These are phyloP conservation scores for Paedocypris micromegethes DNA, from an alignment of 2,797 vertebrate genomes.

Conservation along the genomic window DNA sequence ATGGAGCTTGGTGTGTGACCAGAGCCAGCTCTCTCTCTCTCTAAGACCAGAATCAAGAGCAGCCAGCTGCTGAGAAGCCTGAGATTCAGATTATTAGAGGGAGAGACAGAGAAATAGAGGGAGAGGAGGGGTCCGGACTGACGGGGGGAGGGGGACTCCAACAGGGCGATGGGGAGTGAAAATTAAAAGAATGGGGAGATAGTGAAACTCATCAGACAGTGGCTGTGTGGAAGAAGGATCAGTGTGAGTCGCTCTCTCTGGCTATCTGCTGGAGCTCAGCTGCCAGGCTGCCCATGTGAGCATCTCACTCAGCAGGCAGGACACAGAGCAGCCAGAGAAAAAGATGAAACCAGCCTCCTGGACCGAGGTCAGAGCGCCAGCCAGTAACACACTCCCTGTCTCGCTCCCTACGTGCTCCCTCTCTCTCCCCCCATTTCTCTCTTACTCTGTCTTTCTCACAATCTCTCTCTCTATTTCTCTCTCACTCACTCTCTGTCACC, in stretches of 20 bases:
- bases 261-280: conserved; percentile 58
- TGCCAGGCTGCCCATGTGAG: conserved; percentile 59
- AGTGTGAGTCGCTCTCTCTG: conserved; percentile 56
- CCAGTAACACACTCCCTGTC: conserved; percentile 40
- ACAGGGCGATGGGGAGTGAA: conserved; percentile 44
- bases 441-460: no score
- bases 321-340: conserved; percentile 36
- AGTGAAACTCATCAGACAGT: conserved; percentile 64
- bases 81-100: conserved; percentile 71
- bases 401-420: neutral
- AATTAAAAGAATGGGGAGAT: conserved; percentile 53
- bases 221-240: conserved; percentile 64
- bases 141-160: conserved; percentile 38
- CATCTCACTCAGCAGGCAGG: conserved; percentile 37
- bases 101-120: conserved; percentile 56
- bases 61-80: conserved; percentile 75
- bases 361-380: conserved; percentile 66
- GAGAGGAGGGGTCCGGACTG: conserved; percentile 31
- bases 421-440: neutral
- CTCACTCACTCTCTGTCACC: no score
- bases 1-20: conserved; percentile 66
- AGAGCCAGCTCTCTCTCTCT: conserved; percentile 67
- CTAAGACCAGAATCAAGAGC: conserved; percentile 75
- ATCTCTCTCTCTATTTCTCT: no score
- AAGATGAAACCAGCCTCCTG: conserved; percentile 55